Conservation (phyloP, 2,888 invertebrate genomes). For the Sipha maydis region DNA sequence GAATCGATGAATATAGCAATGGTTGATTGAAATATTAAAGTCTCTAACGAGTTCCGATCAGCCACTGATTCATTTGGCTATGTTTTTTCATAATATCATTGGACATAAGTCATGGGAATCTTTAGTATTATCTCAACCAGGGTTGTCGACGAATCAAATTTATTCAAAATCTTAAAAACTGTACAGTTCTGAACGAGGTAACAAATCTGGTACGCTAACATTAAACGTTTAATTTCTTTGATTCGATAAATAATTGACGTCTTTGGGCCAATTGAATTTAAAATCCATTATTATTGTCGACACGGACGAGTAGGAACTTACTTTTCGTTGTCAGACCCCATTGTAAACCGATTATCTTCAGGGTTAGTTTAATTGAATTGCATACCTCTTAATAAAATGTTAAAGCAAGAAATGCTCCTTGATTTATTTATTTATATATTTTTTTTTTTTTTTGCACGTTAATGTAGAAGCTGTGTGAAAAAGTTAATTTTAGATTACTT, state of each 20-base stretch:
- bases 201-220: background rate
- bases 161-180: background rate
- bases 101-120: too few species aligned
- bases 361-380: background rate
- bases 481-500: background rate
- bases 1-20: too few species aligned
- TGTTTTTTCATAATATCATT: too few species aligned
- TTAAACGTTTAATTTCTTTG: background rate
- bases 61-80: too few species aligned
- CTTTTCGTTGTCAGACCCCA: background rate
- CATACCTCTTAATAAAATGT: background rate
- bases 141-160: too few species aligned
- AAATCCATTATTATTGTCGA: background rate
- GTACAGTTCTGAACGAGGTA: background rate
- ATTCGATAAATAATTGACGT: background rate
- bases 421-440: too few species aligned
- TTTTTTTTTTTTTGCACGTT: background rate
- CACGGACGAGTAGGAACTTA: background rate
- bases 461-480: background rate
- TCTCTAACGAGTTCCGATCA: too few species aligned
- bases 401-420: background rate
- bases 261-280: background rate
- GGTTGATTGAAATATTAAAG: too few species aligned
- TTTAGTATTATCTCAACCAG: too few species aligned
- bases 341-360: conserved; percentile 12